These are phyloP conservation scores for Lochmaea capreae DNA, from an alignment of 2,888 invertebrate genomes.

Conservation along the genomic window DNA sequence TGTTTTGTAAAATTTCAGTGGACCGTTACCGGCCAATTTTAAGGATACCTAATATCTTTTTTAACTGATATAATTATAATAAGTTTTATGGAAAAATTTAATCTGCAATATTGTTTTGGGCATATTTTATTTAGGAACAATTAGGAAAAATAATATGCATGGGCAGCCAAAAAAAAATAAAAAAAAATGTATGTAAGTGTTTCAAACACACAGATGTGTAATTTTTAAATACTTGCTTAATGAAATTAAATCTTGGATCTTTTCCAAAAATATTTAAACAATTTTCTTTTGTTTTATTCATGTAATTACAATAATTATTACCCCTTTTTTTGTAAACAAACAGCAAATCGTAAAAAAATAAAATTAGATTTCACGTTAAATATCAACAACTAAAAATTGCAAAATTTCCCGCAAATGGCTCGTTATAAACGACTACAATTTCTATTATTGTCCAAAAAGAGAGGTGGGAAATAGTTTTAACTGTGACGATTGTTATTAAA, in stretches of 20 bases:
- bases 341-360: not conserved
- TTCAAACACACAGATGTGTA: not conserved
- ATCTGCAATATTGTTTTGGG: not conserved
- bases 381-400: constrained; percentile 19
- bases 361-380: constrained; percentile 20
- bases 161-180: not conserved
- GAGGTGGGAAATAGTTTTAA: constrained; percentile 4
- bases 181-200: not conserved
- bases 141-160: not conserved
- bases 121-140: no score
- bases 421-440: constrained; percentile 27
- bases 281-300: not conserved
- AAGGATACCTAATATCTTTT: not conserved
- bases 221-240: not conserved
- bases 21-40: constrained; percentile 7
- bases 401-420: constrained; percentile 19
- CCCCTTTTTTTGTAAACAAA: constrained; percentile 6
- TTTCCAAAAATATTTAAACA: not conserved
- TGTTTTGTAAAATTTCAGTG: constrained; percentile 17
- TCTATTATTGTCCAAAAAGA: constrained; percentile 29
- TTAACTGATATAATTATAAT: no score
- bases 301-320: constrained; percentile 2
- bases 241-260: not conserved
- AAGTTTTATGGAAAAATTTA: not conserved
- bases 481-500: not conserved